Evolutionary conservation across 2,113 vertebrate species (phyloP).

Genomic region (Pontoporia blainvillei): DNA sequence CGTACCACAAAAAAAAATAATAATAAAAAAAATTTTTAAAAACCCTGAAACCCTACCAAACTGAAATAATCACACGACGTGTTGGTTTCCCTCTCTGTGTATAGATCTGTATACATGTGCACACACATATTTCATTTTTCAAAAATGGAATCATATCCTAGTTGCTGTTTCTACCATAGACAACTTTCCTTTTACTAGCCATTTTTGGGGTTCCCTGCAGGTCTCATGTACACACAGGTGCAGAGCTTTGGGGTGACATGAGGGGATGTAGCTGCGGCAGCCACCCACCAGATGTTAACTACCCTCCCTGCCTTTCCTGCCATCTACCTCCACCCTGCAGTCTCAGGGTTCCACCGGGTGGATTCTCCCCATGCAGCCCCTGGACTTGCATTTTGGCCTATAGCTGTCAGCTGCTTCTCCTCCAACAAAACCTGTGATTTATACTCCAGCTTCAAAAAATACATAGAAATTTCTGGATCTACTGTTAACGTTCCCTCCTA

Average conservation of each 20-base stretch:
- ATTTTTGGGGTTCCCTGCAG: not conserved
- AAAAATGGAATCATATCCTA: not conserved
- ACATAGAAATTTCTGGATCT: not conserved
- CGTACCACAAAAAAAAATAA: too few species aligned
- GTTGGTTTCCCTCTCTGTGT: not conserved
- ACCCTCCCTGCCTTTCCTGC: not conserved
- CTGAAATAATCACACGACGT: not conserved
- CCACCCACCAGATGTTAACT: too few species aligned
- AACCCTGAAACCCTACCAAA: not conserved
- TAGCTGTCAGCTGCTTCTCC: not conserved
- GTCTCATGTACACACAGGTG: not conserved
- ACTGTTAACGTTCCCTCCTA: not conserved
- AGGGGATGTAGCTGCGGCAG: not conserved
- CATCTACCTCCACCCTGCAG: not conserved
- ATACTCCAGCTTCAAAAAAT: not conserved
- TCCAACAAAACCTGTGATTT: not conserved
- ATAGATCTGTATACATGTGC: too few species aligned
- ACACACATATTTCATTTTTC: not conserved
- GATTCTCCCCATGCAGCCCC: not conserved
- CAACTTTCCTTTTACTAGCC: fast-evolving
- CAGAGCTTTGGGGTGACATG: not conserved
- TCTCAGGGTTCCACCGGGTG: fast-evolving
- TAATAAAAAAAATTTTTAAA: too few species aligned
- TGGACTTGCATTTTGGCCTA: not conserved
- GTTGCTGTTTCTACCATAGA: not conserved